Evolutionary conservation across 2,888 invertebrate genomes (phyloP).

Genomic region (Cheiracanthium punctorium): DNA sequence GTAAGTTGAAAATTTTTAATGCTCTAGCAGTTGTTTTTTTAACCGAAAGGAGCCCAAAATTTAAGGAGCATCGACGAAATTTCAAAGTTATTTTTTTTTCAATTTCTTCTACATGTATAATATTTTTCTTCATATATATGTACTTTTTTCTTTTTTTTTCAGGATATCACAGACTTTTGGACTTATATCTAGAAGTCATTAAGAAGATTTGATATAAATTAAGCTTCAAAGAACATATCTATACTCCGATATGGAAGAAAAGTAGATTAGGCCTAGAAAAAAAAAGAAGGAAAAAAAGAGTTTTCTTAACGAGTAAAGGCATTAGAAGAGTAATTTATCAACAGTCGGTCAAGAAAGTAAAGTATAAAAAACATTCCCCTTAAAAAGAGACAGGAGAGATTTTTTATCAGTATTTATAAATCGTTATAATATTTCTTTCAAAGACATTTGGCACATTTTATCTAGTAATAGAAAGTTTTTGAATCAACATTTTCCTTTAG

Average conservation of each 20-base stretch:
- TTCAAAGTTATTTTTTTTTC: too few relatives aligned
- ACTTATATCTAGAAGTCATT: not conserved
- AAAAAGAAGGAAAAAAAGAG: too few relatives aligned
- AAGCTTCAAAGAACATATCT: not conserved
- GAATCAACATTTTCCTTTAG: too few relatives aligned
- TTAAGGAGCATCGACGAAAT: too few relatives aligned
- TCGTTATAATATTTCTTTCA: not conserved
- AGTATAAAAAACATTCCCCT: not conserved
- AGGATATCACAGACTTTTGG: too few relatives aligned
- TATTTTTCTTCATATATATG: too few relatives aligned
- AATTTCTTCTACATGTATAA: too few relatives aligned
- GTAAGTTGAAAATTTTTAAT: too few relatives aligned
- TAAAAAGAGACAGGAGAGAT: not conserved
- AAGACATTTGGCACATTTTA: not conserved
- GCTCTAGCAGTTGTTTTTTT: too few relatives aligned
- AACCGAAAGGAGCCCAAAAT: too few relatives aligned
- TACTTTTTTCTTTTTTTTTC: too few relatives aligned
- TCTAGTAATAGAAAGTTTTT: too few relatives aligned
- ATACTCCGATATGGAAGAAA: not conserved
- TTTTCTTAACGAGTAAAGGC: not conserved
- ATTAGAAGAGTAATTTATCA: not conserved
- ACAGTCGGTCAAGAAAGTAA: not conserved
- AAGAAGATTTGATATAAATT: slow-evolving; percentile 11
- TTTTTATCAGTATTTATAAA: not conserved
- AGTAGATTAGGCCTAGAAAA: not conserved